These are phyloP conservation scores for Chelonus formosanus DNA, from an alignment of 2,888 invertebrate genomes.

Conservation along the genomic window DNA sequence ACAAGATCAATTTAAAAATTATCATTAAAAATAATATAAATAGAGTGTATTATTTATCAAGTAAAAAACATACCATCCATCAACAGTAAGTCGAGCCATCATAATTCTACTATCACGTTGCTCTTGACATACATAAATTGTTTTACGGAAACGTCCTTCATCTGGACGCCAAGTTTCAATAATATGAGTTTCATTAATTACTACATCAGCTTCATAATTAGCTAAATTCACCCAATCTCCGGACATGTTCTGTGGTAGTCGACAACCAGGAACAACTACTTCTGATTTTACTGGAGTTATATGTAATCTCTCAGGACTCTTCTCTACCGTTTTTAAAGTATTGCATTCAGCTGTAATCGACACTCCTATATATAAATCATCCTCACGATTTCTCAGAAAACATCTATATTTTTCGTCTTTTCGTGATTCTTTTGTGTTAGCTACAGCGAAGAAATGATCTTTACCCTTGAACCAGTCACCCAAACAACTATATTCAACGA, in stretches of 20 bases:
- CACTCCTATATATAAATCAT: constrained; percentile 89
- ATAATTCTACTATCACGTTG: constrained; percentile 89
- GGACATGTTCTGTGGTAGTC: constrained; percentile 91
- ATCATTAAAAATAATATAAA: neutral
- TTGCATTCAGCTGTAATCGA: constrained; percentile 95
- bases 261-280: constrained; percentile 89
- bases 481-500: constrained; percentile 90
- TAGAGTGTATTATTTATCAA: no score
- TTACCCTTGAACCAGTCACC: constrained; percentile 97
- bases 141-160: constrained; percentile 84
- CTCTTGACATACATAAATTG: constrained; percentile 94
- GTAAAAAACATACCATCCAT: constrained; percentile 76
- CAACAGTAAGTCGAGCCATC: constrained; percentile 96
- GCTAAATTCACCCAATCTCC: constrained; percentile 98
- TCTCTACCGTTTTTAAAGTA: constrained; percentile 90
- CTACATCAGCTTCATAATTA: constrained; percentile 93
- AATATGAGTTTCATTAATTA: constrained; percentile 95
- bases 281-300: constrained; percentile 90
- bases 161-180: constrained; percentile 96
- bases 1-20: constrained; percentile 28
- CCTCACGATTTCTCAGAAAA: constrained; percentile 92
- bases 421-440: constrained; percentile 94
- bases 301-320: constrained; percentile 88
- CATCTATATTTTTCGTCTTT: constrained; percentile 95
- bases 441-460: constrained; percentile 97